These are phyloP conservation scores for Lamprotornis superbus DNA, from an alignment of 2,113 vertebrate genomes.

Conservation along the genomic window DNA sequence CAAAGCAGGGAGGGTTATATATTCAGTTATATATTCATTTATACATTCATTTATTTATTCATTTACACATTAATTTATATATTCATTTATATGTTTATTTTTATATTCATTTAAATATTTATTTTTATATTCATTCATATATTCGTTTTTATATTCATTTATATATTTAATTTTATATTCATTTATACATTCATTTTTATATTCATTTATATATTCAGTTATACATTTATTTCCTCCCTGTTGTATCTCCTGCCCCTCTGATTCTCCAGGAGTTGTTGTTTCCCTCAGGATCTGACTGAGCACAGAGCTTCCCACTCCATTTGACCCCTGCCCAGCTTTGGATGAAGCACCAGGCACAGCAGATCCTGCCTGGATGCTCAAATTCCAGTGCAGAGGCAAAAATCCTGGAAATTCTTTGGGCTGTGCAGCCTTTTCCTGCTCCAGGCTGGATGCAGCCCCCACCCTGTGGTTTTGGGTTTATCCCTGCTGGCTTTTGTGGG, in stretches of 20 bases:
- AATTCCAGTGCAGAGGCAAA: background rate
- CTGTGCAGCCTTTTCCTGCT: background rate
- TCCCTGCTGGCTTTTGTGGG: background rate
- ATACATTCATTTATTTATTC: background rate
- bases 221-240: background rate
- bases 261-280: background rate
- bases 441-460: background rate
- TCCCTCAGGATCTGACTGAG: background rate
- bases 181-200: background rate
- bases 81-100: background rate
- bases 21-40: background rate
- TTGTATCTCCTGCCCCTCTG: background rate
- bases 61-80: background rate
- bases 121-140: background rate
- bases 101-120: background rate
- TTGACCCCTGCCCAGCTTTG: fast-evolving
- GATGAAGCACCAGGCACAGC: fast-evolving
- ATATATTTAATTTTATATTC: background rate
- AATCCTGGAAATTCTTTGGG: background rate
- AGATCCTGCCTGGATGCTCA: background rate
- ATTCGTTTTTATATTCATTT: background rate
- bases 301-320: fast-evolving
- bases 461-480: background rate
- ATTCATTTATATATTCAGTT: background rate
- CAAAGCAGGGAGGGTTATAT: background rate